Conservation (phyloP, 1,140 invertebrate genomes). For the Drosophila sp. region DNA sequence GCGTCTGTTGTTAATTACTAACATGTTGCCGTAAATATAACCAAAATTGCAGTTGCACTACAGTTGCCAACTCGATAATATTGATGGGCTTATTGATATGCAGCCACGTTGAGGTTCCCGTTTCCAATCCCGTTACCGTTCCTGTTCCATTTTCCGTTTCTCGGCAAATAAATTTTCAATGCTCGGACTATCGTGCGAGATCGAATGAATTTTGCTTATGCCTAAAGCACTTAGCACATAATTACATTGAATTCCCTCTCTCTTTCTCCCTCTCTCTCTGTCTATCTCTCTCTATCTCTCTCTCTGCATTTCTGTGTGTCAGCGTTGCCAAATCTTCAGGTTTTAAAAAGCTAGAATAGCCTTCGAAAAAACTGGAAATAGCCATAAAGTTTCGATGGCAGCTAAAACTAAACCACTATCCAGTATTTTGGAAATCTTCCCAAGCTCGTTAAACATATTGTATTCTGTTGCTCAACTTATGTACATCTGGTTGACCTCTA, state of each 20-base stretch:
- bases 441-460: no score
- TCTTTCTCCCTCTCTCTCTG: background rate
- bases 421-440: no score
- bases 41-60: conserved; percentile 21
- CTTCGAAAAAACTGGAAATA: no score
- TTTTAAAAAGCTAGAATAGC: no score
- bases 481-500: no score
- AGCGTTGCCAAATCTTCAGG: no score
- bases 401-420: no score
- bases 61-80: conserved; percentile 38
- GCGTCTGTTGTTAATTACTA: conserved; percentile 21
- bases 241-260: conserved; percentile 44
- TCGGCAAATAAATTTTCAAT: conserved; percentile 4
- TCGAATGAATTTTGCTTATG: conserved; percentile 34
- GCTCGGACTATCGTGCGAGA: conserved; percentile 37
- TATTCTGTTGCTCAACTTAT: no score
- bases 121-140: no score
- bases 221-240: conserved; percentile 52
- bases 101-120: conserved; percentile 18
- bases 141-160: conserved; percentile 21
- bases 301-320: background rate
- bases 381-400: no score
- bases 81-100: conserved; percentile 42
- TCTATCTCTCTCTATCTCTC: no score
- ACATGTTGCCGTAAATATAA: conserved; percentile 19